phyloP scores from a whole-genome alignment of 2,113 vertebrate species.

The Pseudolaguvia tuberculata region DNA sequence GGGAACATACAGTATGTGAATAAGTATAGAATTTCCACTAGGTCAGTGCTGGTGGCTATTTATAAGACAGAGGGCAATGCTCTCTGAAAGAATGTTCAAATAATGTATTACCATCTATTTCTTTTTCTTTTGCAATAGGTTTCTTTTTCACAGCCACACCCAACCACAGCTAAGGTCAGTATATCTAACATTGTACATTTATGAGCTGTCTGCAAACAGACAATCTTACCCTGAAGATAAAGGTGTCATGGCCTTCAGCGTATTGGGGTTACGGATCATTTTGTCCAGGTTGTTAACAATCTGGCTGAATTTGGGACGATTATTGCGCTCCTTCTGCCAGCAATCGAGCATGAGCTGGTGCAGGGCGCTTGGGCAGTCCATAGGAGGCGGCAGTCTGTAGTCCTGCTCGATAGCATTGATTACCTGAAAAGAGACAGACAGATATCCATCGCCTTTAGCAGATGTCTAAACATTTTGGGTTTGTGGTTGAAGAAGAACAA shows the following conservation, averaged over 20 bases:
- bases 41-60: constrained; percentile 10
- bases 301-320: constrained; percentile 92
- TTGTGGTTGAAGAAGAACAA: background rate
- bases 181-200: background rate
- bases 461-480: constrained; percentile 48
- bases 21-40: constrained; percentile 1
- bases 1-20: background rate
- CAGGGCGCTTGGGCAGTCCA: constrained; percentile 94
- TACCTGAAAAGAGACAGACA: constrained; percentile 74
- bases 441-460: constrained; percentile 7
- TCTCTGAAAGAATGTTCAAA: constrained; percentile 1
- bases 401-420: constrained; percentile 98
- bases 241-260: constrained; percentile 94
- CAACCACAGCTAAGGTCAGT: no score
- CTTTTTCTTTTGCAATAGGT: no score
- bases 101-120: no score
- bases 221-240: constrained; percentile 84
- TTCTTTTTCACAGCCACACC: no score
- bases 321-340: constrained; percentile 98
- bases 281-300: constrained; percentile 98
- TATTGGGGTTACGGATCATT: constrained; percentile 98
- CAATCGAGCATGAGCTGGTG: constrained; percentile 99
- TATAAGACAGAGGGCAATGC: constrained; percentile 22
- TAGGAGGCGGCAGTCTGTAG: constrained; percentile 90
- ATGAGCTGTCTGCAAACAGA: background rate